Evolutionary conservation across 2,113 vertebrate species (phyloP).

Genomic region (Hydropotes inermis): DNA sequence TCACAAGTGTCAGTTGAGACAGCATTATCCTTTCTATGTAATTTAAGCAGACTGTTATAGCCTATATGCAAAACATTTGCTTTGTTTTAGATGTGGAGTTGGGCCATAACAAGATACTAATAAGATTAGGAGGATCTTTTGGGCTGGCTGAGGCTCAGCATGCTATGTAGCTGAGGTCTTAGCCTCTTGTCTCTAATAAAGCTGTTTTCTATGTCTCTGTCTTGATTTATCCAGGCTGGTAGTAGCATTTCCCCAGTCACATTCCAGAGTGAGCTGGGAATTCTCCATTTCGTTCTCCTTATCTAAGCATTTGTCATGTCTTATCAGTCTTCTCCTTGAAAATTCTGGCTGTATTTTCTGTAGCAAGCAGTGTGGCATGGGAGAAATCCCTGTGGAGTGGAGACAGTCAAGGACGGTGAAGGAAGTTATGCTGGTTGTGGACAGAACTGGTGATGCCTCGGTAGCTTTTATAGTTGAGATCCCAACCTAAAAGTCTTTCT

Average conservation of each 20-base stretch:
- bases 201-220: not conserved
- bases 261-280: not conserved
- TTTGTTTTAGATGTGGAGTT: conserved; percentile 26
- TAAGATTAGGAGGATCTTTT: conserved; percentile 2
- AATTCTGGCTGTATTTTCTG: not conserved
- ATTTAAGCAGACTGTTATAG: not conserved
- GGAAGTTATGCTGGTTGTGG: not conserved
- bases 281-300: not conserved
- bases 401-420: fast-evolving
- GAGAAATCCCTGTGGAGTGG: not conserved
- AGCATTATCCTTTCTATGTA: not conserved
- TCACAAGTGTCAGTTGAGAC: not conserved
- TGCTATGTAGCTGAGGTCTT: not conserved
- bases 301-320: not conserved
- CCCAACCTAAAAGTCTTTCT: not conserved
- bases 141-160: not conserved
- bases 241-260: not conserved
- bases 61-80: not conserved
- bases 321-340: not conserved
- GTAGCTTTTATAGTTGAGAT: not conserved
- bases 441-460: not conserved
- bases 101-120: conserved; percentile 28
- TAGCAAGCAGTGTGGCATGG: not conserved
- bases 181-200: not conserved
- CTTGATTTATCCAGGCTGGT: not conserved